Conservation (phyloP, 2,888 invertebrate species). For the Microplitis deprimator region DNA sequence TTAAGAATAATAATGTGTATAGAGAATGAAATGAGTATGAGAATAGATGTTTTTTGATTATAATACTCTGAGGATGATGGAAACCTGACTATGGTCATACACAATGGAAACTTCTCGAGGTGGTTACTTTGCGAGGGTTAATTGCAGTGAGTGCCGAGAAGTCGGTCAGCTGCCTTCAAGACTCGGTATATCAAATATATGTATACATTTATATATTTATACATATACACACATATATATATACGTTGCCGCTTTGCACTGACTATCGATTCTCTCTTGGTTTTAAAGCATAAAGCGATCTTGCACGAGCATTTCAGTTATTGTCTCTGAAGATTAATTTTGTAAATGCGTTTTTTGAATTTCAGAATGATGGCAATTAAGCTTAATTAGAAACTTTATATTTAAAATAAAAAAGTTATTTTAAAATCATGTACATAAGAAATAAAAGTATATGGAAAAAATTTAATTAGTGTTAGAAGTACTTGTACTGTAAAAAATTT, state of each 20-base stretch:
- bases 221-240: conserved; percentile 15
- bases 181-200: conserved; percentile 24
- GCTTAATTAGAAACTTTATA: not conserved
- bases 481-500: not conserved
- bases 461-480: not conserved
- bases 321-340: conserved; percentile 24
- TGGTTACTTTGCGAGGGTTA: conserved; percentile 43
- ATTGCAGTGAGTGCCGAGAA: conserved; percentile 43
- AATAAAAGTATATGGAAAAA: not conserved
- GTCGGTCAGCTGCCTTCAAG: conserved; percentile 42
- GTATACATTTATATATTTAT: conserved; percentile 5
- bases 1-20: not conserved
- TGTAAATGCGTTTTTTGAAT: conserved; percentile 9
- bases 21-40: conserved; percentile 29
- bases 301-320: conserved; percentile 19
- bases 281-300: conserved; percentile 36
- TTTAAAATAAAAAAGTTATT: not conserved
- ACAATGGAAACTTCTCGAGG: conserved; percentile 42
- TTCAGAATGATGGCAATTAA: not conserved
- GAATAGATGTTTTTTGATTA: conserved; percentile 23
- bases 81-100: conserved; percentile 31
- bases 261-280: conserved; percentile 35
- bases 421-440: not conserved
- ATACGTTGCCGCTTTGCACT: conserved; percentile 24
- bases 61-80: conserved; percentile 2